Percentiles rank a stretch among this genome's conserved stretches.
Conservation (phyloP, 2,113 vertebrate genomes). For the Phalacrocorax aristotelis region DNA sequence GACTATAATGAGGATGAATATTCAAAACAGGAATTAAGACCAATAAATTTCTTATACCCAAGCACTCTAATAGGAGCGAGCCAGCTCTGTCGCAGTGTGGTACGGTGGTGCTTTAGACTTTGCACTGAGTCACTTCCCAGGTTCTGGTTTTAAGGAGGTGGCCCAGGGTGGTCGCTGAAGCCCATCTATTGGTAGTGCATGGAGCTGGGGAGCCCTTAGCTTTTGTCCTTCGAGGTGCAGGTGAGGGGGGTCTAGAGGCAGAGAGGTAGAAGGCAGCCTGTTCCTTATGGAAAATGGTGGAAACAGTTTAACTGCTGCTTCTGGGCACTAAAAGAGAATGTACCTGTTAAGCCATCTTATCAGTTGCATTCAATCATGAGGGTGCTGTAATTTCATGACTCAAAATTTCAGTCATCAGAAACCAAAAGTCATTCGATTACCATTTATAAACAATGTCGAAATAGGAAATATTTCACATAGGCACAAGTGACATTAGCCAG, state of each 20-base stretch:
- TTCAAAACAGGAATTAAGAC: background rate
- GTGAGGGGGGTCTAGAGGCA: background rate
- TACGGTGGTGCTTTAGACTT: background rate
- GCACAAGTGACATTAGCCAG: background rate
- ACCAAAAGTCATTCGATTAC: background rate
- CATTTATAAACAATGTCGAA: background rate
- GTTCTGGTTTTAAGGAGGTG: background rate
- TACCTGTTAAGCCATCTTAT: background rate
- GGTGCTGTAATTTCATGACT: background rate
- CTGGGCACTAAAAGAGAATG: background rate
- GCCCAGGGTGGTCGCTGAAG: background rate
- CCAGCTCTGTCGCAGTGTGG: too few species aligned
- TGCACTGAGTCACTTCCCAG: background rate
- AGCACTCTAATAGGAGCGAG: background rate
- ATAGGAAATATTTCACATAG: background rate
- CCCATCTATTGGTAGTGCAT: rapidly evolving
- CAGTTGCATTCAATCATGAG: background rate
- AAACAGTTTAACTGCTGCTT: background rate
- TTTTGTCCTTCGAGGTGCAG: background rate
- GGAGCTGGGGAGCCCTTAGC: background rate
- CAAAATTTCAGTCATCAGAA: background rate
- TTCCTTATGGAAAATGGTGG: background rate
- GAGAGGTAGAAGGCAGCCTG: background rate
- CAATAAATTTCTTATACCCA: background rate
- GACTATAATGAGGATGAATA: background rate